Percentiles rank a stretch among this genome's conserved stretches.
These are phyloP conservation scores for Drosophila vallismaia DNA, from an alignment of 2,888 invertebrate species.

Conservation along the genomic window DNA sequence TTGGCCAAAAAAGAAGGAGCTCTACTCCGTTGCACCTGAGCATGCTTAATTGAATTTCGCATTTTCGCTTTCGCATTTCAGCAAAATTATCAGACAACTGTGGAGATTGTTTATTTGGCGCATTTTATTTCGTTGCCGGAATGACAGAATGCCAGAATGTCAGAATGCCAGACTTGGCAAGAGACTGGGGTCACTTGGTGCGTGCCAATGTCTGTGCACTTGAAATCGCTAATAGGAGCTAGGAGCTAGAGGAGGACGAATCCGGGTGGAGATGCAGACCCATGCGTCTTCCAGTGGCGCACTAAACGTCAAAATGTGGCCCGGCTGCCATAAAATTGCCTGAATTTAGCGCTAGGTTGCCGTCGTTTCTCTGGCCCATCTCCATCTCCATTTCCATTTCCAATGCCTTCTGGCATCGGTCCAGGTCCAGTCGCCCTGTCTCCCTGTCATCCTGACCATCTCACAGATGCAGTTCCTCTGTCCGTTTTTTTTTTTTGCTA, in stretches of 20 bases:
- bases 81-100: constrained; percentile 37
- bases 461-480: not conserved
- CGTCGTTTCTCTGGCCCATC: constrained; percentile 37
- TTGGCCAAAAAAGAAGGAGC: constrained; percentile 11
- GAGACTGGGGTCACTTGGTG: constrained; percentile 29
- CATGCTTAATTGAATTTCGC: constrained; percentile 67
- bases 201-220: constrained; percentile 68
- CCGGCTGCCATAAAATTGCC: constrained; percentile 75
- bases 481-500: constrained; percentile 3
- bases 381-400: constrained; percentile 28
- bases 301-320: constrained; percentile 69
- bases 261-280: constrained; percentile 51
- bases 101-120: constrained; percentile 20
- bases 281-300: constrained; percentile 74
- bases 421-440: constrained; percentile 48
- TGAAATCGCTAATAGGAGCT: constrained; percentile 52
- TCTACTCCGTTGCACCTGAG: constrained; percentile 56
- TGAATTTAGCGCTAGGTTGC: constrained; percentile 76
- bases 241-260: constrained; percentile 18
- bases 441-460: constrained; percentile 3
- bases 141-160: constrained; percentile 4
- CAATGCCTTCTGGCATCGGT: constrained; percentile 61
- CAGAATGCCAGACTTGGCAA: too few species aligned
- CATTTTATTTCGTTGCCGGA: constrained; percentile 5
- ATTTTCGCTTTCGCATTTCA: constrained; percentile 50